Evolutionary conservation across 2,888 invertebrate genomes (phyloP), one percentile per base, ranked within the genome.

Genomic region (Drosophila neotestacea): DNA sequence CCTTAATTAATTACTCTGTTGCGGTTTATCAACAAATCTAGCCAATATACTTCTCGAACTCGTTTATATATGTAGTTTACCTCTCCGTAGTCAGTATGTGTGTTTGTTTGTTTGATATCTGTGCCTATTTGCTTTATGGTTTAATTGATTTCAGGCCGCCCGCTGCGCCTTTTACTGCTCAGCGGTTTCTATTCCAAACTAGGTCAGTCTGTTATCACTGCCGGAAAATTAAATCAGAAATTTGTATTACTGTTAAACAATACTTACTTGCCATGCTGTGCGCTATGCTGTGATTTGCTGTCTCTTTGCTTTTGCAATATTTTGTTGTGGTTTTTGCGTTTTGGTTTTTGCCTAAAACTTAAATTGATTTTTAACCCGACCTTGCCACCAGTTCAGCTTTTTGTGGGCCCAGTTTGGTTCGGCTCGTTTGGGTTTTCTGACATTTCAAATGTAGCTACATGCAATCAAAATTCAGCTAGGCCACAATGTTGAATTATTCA

Each of bases 351-450:
- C 72, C 71, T 22, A 70, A 79, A 81, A 79, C 79, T 74, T 79
- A 70, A 84, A 84, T 84, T 85, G 86, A 77, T 84, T 83, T 82
- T 81, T 71, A 83, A 73, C 79, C 79, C 81, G 69, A 70, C 68
- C 71, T 71, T 70, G 70, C 50, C 66, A 62, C 69, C 68, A 76
- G 42, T 42, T 54, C 32, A 58, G 41, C 55, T 64, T 46, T 52
- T 46, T 51, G 38, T 64, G 44, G 56, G 27, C 32, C 50, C 38
- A 55, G 30, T 59, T 56, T 16, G 41, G 28, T 50, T 52, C 5
- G 34, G 44, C 32, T 54, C 39, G 41, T 44, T 61, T 41, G 9
- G 50, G 34, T 48, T 60, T 65, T 62, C 61, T 65, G 42, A 48
- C 56, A 55, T 74, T 69, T 54, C 48, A 66, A 63, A 61, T 80